Base-by-base conservation (phyloP, 2,888 invertebrate species). In the Noctua janthina region DNA sequence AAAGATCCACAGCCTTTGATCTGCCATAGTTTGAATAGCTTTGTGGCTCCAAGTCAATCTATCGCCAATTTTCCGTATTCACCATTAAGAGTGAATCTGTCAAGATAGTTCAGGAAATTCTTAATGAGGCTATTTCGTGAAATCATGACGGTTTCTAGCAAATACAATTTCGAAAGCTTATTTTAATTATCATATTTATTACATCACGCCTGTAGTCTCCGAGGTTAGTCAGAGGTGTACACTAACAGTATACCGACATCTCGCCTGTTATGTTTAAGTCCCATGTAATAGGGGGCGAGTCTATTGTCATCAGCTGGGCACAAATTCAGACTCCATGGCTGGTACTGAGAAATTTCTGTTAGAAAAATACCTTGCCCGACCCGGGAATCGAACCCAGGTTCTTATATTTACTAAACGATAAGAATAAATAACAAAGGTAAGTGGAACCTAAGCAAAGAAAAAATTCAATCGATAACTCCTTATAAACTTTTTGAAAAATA, bases 1-100 rank as follows among this genome's bases (percentile, higher is more conserved):
- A 85, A 76, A 78, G 85, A 85, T 75, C n/a, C n/a, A 35, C 10
- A 11, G 11, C 70, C 43, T 78, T 83, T 83, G 70, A 83, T 77
- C 46, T 74, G 51, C 29, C 51, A 71, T 23, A 17, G 75, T 78
- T 69, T 78, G 15, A 29, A 70, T 67, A 51, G 56, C n/a, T 29
- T 43, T 29, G 29, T 75, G 74, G 83, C 66, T 39, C 35, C 15
- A 20, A 73, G 72, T 85, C 71, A 81, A 85, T 81, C 35, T 72
- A 72, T 76, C 49, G 54, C n/a, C 35, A 62, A 85, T 79, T 78
- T 87, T 71, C 59, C 68, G 51, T 59, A 82, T 74, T 70, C 66
- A 76, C 66, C 76, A 78, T 78, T 72, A 46, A 72, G 56, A 15
- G 2, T 15, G 43, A 67, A 43, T 43, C 67, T 43, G 23, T n/a